These are phyloP conservation scores for Phyllotis vaccarum DNA, from an alignment of 2,797 vertebrate species.

Conservation along the genomic window DNA sequence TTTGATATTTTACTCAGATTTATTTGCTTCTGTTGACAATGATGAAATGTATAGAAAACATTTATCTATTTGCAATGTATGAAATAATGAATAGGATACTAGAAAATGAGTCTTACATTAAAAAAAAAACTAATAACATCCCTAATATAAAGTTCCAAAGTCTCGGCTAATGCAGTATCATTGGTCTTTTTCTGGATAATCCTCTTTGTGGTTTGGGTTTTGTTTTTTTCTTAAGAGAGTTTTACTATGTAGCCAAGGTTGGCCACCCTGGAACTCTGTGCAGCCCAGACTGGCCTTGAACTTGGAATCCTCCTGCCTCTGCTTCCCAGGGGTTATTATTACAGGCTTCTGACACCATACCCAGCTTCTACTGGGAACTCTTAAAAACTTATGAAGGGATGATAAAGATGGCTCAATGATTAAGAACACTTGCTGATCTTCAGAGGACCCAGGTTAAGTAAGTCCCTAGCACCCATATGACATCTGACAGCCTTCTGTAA, in stretches of 20 bases:
- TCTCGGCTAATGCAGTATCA: not conserved
- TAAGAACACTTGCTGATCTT: no score
- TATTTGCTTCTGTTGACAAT: not conserved
- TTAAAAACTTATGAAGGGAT: not conserved
- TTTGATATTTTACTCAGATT: not conserved
- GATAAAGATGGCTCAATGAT: not conserved
- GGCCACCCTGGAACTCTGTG: not conserved
- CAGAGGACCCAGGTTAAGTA: no score
- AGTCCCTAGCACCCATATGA: no score
- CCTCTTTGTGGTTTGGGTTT: not conserved
- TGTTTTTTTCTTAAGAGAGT: not conserved
- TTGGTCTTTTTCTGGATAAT: constrained; percentile 10
- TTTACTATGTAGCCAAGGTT: not conserved
- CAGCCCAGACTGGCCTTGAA: not conserved
- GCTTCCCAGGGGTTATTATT: not conserved
- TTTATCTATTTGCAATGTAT: not conserved
- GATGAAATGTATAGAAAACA: not conserved
- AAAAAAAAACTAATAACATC: not conserved
- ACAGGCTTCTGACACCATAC: not conserved
- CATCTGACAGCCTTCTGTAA: no score
- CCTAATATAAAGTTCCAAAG: constrained; percentile 1
- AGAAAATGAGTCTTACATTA: constrained; percentile 35
- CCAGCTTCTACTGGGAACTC: not conserved
- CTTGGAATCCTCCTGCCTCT: not conserved
- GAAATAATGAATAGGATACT: constrained; percentile 33